Percentiles rank a stretch among this genome's conserved stretches.
Evolutionary conservation across 2,113 vertebrate genomes (phyloP).

Genomic region (Casuarius casuarius): DNA sequence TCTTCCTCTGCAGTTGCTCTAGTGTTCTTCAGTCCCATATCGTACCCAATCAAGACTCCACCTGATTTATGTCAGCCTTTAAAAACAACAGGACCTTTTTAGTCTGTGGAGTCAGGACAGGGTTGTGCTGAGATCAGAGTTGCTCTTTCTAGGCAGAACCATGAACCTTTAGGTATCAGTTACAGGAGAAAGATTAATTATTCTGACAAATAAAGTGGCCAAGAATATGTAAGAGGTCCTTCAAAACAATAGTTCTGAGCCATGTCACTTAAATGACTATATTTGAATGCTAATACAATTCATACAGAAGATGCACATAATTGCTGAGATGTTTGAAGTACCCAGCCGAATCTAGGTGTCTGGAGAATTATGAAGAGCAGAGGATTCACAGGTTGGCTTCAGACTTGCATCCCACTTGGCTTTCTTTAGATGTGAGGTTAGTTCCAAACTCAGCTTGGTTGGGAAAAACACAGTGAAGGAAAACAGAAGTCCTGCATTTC

Average conservation of each 20-base stretch:
- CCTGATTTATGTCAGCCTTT: conserved; percentile 12
- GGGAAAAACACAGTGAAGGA: not conserved
- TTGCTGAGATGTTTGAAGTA: not conserved
- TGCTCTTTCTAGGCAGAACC: not conserved
- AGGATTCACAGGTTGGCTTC: not conserved
- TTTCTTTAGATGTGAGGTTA: not conserved
- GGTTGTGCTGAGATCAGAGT: not conserved
- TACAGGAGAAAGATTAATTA: not conserved
- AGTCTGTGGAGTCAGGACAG: not conserved
- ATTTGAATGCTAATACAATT: not conserved
- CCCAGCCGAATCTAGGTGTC: not conserved
- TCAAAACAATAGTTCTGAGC: conserved; percentile 3
- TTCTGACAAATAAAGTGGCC: conserved; percentile 41
- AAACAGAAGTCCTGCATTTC: not conserved
- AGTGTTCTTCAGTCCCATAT: not conserved
- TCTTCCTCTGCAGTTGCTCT: not conserved
- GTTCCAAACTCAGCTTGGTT: not conserved
- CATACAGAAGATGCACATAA: not conserved
- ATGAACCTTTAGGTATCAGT: not conserved
- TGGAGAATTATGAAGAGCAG: not conserved
- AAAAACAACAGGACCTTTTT: not conserved
- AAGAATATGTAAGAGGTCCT: not conserved
- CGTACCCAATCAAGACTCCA: not conserved
- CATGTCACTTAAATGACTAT: not conserved
- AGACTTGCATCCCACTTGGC: not conserved